Conservation (phyloP, 2,888 invertebrate species). For the Drosophila fungiperda region DNA sequence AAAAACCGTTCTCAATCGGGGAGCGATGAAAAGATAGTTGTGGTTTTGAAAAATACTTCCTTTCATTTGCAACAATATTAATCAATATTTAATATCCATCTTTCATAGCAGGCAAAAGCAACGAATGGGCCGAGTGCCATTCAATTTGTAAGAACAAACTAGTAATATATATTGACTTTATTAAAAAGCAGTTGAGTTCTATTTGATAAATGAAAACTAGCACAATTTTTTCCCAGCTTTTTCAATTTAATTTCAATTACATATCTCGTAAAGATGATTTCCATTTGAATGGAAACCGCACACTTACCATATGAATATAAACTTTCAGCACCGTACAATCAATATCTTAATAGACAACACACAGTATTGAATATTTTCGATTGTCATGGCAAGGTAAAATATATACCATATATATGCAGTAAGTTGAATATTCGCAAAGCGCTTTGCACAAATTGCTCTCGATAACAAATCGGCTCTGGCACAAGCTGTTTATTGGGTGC, state of each 20-base stretch:
- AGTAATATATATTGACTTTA: not conserved
- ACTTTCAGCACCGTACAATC: not conserved
- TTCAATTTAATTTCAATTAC: not conserved
- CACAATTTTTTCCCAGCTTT: not conserved
- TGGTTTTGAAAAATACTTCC: not conserved
- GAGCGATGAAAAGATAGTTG: not conserved
- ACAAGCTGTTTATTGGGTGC: slow-evolving; percentile 49
- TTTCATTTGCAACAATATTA: not conserved
- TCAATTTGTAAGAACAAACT: not conserved
- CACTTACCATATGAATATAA: slow-evolving; percentile 22
- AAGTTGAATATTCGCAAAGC: slow-evolving; percentile 23
- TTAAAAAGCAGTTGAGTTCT: not conserved
- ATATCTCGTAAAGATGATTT: not conserved
- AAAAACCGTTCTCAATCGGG: not conserved
- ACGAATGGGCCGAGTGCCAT: not conserved
- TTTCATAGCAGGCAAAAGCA: no score
- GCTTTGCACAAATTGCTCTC: slow-evolving; percentile 27
- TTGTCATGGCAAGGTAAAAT: slow-evolving; percentile 4
- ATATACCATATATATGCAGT: slow-evolving; percentile 10
- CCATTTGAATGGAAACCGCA: not conserved
- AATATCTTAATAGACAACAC: not conserved
- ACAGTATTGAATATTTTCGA: not conserved
- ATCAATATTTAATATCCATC: not conserved
- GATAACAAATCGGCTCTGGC: slow-evolving; percentile 33
- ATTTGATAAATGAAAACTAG: not conserved